phyloP scores from a whole-genome alignment of 2,113 vertebrate species.

The Mystacornis crossleyi region DNA sequence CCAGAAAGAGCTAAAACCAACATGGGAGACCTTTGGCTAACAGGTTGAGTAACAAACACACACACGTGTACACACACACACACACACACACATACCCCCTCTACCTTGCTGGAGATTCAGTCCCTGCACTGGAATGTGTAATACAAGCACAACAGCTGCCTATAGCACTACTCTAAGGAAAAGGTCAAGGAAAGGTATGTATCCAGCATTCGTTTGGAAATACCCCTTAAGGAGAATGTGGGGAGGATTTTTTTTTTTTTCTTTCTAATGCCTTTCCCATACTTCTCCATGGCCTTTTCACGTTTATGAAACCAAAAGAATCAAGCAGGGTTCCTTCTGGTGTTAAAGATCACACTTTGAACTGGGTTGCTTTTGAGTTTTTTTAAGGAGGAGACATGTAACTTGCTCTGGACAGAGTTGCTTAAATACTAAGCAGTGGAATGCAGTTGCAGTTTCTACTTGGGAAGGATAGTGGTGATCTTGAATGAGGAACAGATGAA shows the following conservation, averaged over 20 bases:
- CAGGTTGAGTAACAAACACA: background rate
- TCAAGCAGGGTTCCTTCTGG: background rate
- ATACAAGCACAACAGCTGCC: conserved; percentile 33
- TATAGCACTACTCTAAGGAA: conserved; percentile 4
- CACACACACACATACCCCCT: background rate
- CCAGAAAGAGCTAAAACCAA: background rate
- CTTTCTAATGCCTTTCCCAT: background rate
- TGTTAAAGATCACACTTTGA: background rate
- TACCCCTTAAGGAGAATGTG: background rate
- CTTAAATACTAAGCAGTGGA: background rate
- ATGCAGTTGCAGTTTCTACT: background rate
- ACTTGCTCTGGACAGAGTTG: background rate
- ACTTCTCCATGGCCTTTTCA: background rate
- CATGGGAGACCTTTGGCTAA: background rate
- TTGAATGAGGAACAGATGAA: background rate
- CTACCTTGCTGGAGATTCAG: background rate
- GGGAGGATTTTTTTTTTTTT: background rate
- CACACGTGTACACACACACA: background rate
- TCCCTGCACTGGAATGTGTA: conserved; percentile 6
- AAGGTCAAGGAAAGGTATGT: conserved; percentile 28
- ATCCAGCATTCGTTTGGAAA: conserved; percentile 10
- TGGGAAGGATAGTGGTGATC: background rate
- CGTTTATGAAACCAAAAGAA: background rate
- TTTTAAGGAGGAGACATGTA: background rate
- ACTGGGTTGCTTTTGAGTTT: background rate